Conservation (phyloP, 35 echinoderm and acorn worm genomes). For the Stichopus chloronotus region DNA sequence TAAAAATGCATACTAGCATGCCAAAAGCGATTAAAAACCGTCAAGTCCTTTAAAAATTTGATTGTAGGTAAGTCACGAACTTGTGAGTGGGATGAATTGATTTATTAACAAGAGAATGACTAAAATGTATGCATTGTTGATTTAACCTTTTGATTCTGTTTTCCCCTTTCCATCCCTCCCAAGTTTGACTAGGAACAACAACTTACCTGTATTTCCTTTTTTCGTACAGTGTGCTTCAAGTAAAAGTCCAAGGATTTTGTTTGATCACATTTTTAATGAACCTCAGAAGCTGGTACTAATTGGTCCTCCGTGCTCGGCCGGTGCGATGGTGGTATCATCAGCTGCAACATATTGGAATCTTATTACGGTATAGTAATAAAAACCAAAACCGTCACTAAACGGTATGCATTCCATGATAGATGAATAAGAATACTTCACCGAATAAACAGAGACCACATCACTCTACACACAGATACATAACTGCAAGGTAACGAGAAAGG, state of each 20-base stretch:
- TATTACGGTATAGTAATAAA: slow-evolving; percentile 28
- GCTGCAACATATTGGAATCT: slow-evolving; percentile 41
- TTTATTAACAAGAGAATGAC: no score
- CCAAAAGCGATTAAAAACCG: no score
- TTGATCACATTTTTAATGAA: slow-evolving; percentile 29
- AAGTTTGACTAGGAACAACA: no score
- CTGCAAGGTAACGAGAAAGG: neutral
- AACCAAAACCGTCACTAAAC: neutral
- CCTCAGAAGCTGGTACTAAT: slow-evolving; percentile 34
- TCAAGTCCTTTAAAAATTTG: no score
- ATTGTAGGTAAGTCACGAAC: no score
- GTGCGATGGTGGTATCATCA: slow-evolving; percentile 18
- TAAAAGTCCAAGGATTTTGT: slow-evolving; percentile 15
- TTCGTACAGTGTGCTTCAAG: slow-evolving; percentile 28
- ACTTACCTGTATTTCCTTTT: neutral
- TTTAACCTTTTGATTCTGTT: no score
- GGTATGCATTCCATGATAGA: neutral
- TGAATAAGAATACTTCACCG: neutral
- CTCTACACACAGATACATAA: neutral
- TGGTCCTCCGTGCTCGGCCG: slow-evolving; percentile 46
- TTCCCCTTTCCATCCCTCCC: no score
- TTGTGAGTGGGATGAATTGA: no score
- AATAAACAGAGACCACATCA: neutral
- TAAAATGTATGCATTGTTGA: no score
- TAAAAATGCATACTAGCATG: no score